Base-by-base conservation (phyloP, 2,113 vertebrate species). In the Leptodactylus fuscus region DNA sequence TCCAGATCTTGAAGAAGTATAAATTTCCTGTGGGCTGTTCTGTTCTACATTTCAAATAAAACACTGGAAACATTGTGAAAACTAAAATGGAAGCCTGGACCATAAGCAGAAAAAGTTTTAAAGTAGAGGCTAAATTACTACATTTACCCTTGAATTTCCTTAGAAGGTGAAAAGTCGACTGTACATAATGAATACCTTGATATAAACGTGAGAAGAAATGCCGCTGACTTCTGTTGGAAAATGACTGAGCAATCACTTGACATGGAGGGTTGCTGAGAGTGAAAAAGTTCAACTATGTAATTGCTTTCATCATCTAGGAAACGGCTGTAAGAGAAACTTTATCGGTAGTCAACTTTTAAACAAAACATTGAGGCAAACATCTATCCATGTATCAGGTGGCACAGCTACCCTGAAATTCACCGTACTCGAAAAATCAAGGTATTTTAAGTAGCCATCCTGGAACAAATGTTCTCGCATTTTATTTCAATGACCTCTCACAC, bases 181-280 rank as follows among this genome's bases (percentile, higher is more conserved):
- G 48, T 78, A 65, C 16, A 69, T 78, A 85, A 85, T 70, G 55
- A 77, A 29, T 53, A 80, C 83, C 24, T 80, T 80, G 15, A 58
- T 62, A 62, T 36, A 77, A 77, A 44, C 29, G 11, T 84, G 48
- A n/a, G 27, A 84, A 51, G 51, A 71, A 85, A 71, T 44, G 46
- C 67, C 20, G 78, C 44, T 55, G 75, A 22, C 48, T 84, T 75
- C 60, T 79, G 32, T 22, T 75, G 48, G 60, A 67, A 79, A 77
- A 78, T 51, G 36, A 53, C 74, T 67, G 77, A 27, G 41, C n/a
- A 32, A 51, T 77, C 34, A 29, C 71, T 74, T 75, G 36, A 65
- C 46, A 7, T 76, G 62, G 70, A 70, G 75, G 75, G 82, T 60
- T 53, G 32, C 60, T 67, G 74, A 70, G 55, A 85, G 44, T 44